Base-by-base conservation (phyloP, 2,888 invertebrate species). In the Drosophila mercatorum region DNA sequence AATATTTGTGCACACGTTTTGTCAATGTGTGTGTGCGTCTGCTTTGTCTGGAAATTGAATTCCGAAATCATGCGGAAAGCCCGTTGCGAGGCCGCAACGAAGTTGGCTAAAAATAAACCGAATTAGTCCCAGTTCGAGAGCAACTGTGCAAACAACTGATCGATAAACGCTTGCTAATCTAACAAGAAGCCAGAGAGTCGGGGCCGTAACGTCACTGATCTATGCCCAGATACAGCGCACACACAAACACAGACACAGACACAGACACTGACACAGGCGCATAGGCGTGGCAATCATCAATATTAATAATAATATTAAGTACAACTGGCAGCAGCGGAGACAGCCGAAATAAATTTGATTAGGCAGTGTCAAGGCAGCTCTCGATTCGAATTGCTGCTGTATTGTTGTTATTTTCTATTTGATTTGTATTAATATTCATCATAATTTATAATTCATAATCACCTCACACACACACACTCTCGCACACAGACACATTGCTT, bases 111-210 rank as follows among this genome's bases (percentile, higher is more conserved):
- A 83, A 75, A 84, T 87, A 75, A 75, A 84, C 56, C 51, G 59
- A 68, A 62, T 75, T 61, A 68, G 26, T 41, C 62, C 31, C 44
- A 70, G 66, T 66, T 61, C 59, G 68, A 68, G 46, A 61, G 61
- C 80, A 88, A 88, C 84, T 84, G 84, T 84, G 65, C 67, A 84
- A 84, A 88, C 66, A 68, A 49, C 49, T 59, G 70, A 83, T 83
- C 86, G 82, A 82, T 82, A 78, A 61, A 61, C 61, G 41, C 55
- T 46, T 47, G 38, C 22, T 22, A 46, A 64, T 65, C 53, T 52
- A 44, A 31, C 8, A 26, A 43, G 8, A 36, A 43, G 10, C 38
- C 40, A 36, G 34, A 58, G 36, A 58, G 36, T 22, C 46, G 61
- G 17, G 41, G 28, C 28, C 43, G 12, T 4, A 62, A 34, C 49